Evolutionary conservation across 2,797 vertebrate genomes (phyloP).

Genomic region (Centropyge bicolor): DNA sequence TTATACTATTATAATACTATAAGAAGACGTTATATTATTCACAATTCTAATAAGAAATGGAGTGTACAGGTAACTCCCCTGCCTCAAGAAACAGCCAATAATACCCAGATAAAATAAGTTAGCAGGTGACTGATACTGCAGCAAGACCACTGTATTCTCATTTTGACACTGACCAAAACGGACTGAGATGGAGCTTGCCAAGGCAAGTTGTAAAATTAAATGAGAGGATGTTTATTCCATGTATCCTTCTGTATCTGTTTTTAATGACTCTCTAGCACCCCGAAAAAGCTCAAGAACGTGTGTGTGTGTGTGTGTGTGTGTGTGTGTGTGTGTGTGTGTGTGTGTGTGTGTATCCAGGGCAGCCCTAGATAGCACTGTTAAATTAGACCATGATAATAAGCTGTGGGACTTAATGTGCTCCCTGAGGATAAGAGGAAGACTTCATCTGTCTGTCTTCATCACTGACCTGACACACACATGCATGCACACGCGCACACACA

Average conservation of each 20-base stretch:
- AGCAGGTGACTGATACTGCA: neutral
- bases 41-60: neutral
- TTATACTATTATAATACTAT: neutral
- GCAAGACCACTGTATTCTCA: neutral
- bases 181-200: neutral
- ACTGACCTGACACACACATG: slow-evolving; percentile 76
- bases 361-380: slow-evolving; percentile 83
- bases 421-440: slow-evolving; percentile 72
- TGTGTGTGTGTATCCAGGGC: slow-evolving; percentile 80
- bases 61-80: neutral
- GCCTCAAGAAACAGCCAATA: neutral
- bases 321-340: slow-evolving; percentile 28
- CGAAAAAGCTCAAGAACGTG: slow-evolving; percentile 6
- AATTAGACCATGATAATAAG: slow-evolving; percentile 88
- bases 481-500: slow-evolving; percentile 28
- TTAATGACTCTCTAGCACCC: slow-evolving; percentile 15
- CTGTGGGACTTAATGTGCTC: slow-evolving; percentile 82
- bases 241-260: slow-evolving; percentile 11
- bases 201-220: slow-evolving; percentile 26
- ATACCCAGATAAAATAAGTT: neutral
- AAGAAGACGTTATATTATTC: neutral
- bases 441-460: slow-evolving; percentile 78
- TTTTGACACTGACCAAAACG: neutral
- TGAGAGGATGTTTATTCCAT: neutral
- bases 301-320: slow-evolving; percentile 13